phyloP scores from a whole-genome alignment of 2,113 vertebrate genomes.

The Sapajus apella region DNA sequence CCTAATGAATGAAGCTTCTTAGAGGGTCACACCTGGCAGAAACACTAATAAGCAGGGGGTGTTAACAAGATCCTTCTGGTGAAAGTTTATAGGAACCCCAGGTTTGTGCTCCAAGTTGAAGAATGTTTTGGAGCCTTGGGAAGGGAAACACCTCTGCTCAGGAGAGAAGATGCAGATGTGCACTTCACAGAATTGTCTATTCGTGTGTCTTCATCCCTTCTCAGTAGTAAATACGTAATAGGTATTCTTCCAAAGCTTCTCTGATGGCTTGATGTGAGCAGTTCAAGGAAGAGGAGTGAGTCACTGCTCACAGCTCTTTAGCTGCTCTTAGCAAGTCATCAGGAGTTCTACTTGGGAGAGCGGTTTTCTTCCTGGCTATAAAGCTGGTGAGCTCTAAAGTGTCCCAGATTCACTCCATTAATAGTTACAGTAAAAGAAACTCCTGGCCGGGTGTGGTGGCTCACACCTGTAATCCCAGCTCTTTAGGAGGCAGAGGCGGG shows the following conservation, averaged over 20 bases:
- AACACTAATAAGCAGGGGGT: not conserved
- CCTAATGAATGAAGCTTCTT: not conserved
- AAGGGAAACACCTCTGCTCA: not conserved
- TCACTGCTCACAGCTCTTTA: not conserved
- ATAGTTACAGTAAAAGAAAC: not conserved
- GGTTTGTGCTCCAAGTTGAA: too few relatives aligned
- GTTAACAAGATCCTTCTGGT: not conserved
- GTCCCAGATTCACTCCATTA: not conserved
- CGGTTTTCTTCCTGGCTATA: not conserved
- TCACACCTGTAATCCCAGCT: too few relatives aligned
- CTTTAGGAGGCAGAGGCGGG: too few relatives aligned
- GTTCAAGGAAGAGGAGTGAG: not conserved
- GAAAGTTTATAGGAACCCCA: not conserved
- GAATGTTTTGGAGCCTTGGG: not conserved
- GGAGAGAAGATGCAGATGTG: not conserved
- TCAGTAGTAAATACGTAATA: not conserved
- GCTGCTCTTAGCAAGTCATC: not conserved
- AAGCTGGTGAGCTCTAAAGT: not conserved
- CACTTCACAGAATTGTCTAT: fast-evolving
- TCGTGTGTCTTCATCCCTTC: fast-evolving
- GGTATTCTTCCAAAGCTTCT: not conserved
- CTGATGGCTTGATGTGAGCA: not conserved
- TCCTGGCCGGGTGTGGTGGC: too few relatives aligned
- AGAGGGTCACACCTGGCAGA: not conserved
- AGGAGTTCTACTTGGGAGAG: not conserved